Conservation (phyloP, 37 sponge, comb jelly and placozoan species). For the Spongilla lacustris region DNA sequence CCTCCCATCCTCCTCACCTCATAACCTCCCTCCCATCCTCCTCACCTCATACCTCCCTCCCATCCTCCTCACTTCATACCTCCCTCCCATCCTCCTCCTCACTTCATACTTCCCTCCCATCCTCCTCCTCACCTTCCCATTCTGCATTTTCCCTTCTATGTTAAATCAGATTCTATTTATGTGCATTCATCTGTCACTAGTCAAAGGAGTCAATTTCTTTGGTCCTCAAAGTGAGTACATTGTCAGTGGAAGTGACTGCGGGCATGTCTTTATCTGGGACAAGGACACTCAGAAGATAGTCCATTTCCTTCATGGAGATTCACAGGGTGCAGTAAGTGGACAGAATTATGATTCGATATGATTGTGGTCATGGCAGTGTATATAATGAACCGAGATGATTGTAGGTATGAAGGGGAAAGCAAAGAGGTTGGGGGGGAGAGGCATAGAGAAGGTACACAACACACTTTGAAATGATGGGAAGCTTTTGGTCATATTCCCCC, state of each 20-base stretch:
- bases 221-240: slow-evolving; percentile 90
- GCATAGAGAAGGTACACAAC: too few species aligned
- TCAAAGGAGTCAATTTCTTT: slow-evolving; percentile 98
- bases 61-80: not conserved
- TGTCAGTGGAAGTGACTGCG: slow-evolving; percentile 98
- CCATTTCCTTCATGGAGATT: slow-evolving; percentile 85
- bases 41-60: not conserved
- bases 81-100: not conserved
- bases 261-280: slow-evolving; percentile 97
- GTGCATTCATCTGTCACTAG: slow-evolving; percentile 18
- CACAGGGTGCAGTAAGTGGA: slow-evolving; percentile 83
- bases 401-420: too few species aligned
- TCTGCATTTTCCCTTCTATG: not conserved
- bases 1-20: too few species aligned
- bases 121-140: not conserved
- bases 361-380: not conserved
- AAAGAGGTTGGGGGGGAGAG: too few species aligned
- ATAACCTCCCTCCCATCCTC: not conserved
- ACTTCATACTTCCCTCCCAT: not conserved
- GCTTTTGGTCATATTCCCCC: too few species aligned
- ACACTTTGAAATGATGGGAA: too few species aligned
- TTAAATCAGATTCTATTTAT: not conserved
- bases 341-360: not conserved
- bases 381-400: not conserved
- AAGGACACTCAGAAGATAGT: slow-evolving; percentile 80